Evolutionary conservation across 2,888 invertebrate species (phyloP).

Genomic region (Drosophila nr. medialis): DNA sequence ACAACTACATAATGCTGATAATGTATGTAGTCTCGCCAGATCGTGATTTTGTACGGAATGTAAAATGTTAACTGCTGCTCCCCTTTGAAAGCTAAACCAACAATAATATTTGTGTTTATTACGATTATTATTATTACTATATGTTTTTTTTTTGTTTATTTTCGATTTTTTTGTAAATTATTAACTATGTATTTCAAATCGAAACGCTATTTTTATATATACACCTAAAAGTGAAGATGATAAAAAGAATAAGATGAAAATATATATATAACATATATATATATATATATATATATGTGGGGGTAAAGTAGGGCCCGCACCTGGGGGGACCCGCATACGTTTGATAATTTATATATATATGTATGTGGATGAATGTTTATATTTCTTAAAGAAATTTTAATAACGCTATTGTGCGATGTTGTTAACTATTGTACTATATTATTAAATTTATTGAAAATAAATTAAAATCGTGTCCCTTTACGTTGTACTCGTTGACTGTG

Average conservation of each 20-base stretch:
- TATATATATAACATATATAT: slow-evolving; percentile 12
- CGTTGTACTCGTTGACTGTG: slow-evolving; percentile 53
- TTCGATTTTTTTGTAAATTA: slow-evolving; percentile 47
- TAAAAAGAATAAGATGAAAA: slow-evolving; percentile 5
- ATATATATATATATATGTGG: slow-evolving; percentile 14
- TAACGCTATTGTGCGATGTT: slow-evolving; percentile 84
- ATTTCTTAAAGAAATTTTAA: slow-evolving; percentile 84
- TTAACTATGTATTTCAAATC: slow-evolving; percentile 57
- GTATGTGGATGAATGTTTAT: slow-evolving; percentile 80
- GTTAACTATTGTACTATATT: slow-evolving; percentile 82
- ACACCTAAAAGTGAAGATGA: slow-evolving; percentile 42
- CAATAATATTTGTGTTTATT: slow-evolving; percentile 45
- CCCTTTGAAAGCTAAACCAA: slow-evolving; percentile 25
- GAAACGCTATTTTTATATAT: slow-evolving; percentile 69
- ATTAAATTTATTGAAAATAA: slow-evolving; percentile 80
- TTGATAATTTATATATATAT: slow-evolving; percentile 62
- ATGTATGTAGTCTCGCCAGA: slow-evolving; percentile 46
- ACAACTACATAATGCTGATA: slow-evolving; percentile 44
- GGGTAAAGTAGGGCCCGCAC: slow-evolving; percentile 31
- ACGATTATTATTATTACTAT: neutral
- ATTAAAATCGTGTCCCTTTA: slow-evolving; percentile 73
- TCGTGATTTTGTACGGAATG: slow-evolving; percentile 42
- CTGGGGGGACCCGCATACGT: slow-evolving; percentile 54
- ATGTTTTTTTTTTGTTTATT: slow-evolving; percentile 25
- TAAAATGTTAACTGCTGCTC: slow-evolving; percentile 25